Evolutionary conservation across 2,797 vertebrate genomes (phyloP), one percentile per base, ranked within the genome.

Genomic region (Discoglossus pictus): DNA sequence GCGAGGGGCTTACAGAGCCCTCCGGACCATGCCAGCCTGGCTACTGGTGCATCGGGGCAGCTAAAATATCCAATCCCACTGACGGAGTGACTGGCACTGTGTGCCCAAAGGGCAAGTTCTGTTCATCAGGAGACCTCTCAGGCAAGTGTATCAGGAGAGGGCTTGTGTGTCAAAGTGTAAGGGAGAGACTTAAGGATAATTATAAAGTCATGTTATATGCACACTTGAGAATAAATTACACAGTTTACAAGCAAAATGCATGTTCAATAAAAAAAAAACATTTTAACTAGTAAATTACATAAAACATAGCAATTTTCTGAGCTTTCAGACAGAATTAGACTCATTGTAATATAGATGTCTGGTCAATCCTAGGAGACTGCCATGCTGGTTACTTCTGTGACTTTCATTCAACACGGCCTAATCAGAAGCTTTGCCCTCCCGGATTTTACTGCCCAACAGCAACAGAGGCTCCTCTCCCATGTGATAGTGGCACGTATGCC

Each of bases 81-180:
- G 86, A 93, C 12, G 88, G 88, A 65, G 61, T 83, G 1, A 84
- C 84, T 1, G 94, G 95, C 9, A 73, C 74, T 11, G 75, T 79
- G 61, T 98, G 96, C 73, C 94, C 91, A 0, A 69, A 80, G 39
- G 94, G 94, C 20, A 88, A 92, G 76, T 97, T 89, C 75, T 98
- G 95, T 61, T 88, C 87, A 13, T 66, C 85, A 87, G 96, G 91
- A 16, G 44, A 80, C 35, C 68, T 51, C 78, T 66, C 81, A 83
- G 92, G 92, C 92, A 55, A 16, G 11, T 27, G 35, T 15, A 6
- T 43, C 27, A 31, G 4, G 8, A n/a, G n/a, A n/a, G n/a, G n/a
- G n/a, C n/a, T n/a, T n/a, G n/a, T n/a, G n/a, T n/a, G n/a, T n/a
- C n/a, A n/a, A n/a, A n/a, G n/a, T n/a, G n/a, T n/a, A n/a, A n/a